These are phyloP conservation scores for Neolamprologus cancellatus DNA, from an alignment of 2,113 vertebrate species.

Conservation along the genomic window DNA sequence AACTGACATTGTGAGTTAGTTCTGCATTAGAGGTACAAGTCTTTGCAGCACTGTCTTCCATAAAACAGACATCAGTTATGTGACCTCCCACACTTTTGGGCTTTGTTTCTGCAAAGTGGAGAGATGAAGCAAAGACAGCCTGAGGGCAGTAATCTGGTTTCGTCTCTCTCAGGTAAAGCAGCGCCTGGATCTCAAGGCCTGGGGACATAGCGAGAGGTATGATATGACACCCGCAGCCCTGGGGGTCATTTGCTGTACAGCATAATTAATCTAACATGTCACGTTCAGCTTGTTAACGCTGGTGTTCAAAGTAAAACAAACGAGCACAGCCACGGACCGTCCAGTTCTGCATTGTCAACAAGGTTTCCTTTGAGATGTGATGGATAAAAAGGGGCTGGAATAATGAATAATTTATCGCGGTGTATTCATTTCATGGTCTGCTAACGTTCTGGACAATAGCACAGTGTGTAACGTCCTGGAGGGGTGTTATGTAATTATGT, in stretches of 20 bases:
- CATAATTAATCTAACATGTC: constrained; percentile 59
- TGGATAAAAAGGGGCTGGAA: constrained; percentile 46
- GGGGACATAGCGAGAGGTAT: constrained; percentile 10
- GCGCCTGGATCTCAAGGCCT: constrained; percentile 32
- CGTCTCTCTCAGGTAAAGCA: constrained; percentile 31
- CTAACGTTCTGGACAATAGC: constrained; percentile 30
- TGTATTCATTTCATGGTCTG: constrained; percentile 60
- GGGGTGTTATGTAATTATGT: constrained; percentile 5
- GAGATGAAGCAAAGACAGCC: constrained; percentile 45
- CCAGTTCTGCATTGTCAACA: constrained; percentile 58
- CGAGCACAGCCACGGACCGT: constrained; percentile 6
- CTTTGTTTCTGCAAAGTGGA: constrained; percentile 19
- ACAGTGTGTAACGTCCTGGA: not conserved
- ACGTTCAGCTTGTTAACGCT: constrained; percentile 60
- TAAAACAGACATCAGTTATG: constrained; percentile 3
- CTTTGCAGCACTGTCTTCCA: not conserved
- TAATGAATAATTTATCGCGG: constrained; percentile 63
- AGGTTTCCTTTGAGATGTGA: constrained; percentile 44
- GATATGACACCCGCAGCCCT: constrained; percentile 34
- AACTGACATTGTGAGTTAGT: not conserved
- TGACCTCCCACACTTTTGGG: constrained; percentile 23
- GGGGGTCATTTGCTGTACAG: constrained; percentile 31
- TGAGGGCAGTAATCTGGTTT: constrained; percentile 25
- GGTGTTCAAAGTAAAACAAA: constrained; percentile 57
- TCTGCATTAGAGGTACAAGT: not conserved